A percentile compares a stretch with the other conserved stretches of the same genome.
These are phyloP conservation scores for Dynastes hyllus DNA, from an alignment of 2,888 invertebrate species.

Conservation along the genomic window DNA sequence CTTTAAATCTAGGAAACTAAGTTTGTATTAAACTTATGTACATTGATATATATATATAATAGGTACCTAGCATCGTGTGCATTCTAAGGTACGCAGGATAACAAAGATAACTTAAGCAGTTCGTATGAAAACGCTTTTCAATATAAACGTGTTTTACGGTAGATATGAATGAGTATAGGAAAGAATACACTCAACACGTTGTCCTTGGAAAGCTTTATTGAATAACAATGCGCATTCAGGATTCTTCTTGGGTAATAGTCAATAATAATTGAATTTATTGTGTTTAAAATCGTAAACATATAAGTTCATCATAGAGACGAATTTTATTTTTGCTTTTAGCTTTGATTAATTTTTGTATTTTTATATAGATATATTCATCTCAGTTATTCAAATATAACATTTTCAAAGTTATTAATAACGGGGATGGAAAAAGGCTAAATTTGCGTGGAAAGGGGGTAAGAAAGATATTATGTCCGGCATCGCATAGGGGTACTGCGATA, in stretches of 20 bases:
- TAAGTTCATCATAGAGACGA: too few relatives aligned
- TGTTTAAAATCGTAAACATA: too few relatives aligned
- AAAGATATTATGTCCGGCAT: slow-evolving; percentile 35
- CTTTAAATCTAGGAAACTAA: too few relatives aligned
- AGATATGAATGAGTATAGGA: neutral
- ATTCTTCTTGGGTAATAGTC: neutral
- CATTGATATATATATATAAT: too few relatives aligned
- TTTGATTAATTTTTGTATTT: neutral
- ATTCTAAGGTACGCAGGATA: too few relatives aligned
- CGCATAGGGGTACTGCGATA: slow-evolving; percentile 25
- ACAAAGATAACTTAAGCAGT: too few relatives aligned
- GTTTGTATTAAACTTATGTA: too few relatives aligned
- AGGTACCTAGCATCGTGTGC: too few relatives aligned
- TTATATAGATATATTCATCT: neutral
- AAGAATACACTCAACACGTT: neutral
- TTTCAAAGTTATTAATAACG: slow-evolving; percentile 1
- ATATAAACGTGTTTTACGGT: neutral
- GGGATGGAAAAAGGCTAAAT: slow-evolving; percentile 11
- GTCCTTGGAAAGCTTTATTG: slow-evolving; percentile 3
- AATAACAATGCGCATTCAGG: neutral
- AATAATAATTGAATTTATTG: neutral
- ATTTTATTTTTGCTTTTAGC: too few relatives aligned
- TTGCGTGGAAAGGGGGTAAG: slow-evolving; percentile 40
- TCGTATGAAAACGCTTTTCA: too few relatives aligned
- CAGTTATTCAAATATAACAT: neutral